phyloP scores from a whole-genome alignment of 1,140 invertebrate genomes.

The Zaprionus vittiger region DNA sequence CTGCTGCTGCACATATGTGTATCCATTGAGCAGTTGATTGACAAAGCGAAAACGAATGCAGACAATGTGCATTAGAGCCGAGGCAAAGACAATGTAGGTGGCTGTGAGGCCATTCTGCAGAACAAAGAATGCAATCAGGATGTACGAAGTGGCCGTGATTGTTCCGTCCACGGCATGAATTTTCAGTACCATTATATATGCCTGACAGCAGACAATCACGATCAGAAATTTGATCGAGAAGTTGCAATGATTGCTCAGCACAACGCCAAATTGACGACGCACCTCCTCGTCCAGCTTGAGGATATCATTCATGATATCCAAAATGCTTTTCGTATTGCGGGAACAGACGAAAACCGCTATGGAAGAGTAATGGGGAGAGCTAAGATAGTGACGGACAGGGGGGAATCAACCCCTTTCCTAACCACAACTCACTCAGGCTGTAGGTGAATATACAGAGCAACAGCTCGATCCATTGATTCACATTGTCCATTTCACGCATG shows the following conservation, averaged over 20 bases:
- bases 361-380: neutral
- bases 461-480: constrained; percentile 81
- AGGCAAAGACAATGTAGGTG: constrained; percentile 75
- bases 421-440: constrained; percentile 46
- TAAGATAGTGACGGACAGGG: neutral
- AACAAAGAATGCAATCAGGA: constrained; percentile 72
- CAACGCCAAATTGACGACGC: constrained; percentile 52
- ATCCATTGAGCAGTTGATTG: constrained; percentile 66
- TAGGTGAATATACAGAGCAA: constrained; percentile 75
- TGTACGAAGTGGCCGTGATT: constrained; percentile 65
- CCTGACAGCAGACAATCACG: constrained; percentile 64
- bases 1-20: constrained; percentile 63
- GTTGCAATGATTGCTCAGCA: constrained; percentile 59
- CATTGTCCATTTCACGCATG: constrained; percentile 76
- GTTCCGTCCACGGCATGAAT: constrained; percentile 44
- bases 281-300: constrained; percentile 75
- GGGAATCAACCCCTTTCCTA: neutral
- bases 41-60: constrained; percentile 70
- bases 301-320: constrained; percentile 77
- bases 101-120: constrained; percentile 71
- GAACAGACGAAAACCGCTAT: constrained; percentile 68
- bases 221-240: constrained; percentile 73
- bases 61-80: constrained; percentile 68
- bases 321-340: constrained; percentile 65
- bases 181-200: constrained; percentile 69